These are phyloP conservation scores for Scaptomyza cyrtandrae DNA, from an alignment of 2,888 invertebrate genomes.

Conservation along the genomic window DNA sequence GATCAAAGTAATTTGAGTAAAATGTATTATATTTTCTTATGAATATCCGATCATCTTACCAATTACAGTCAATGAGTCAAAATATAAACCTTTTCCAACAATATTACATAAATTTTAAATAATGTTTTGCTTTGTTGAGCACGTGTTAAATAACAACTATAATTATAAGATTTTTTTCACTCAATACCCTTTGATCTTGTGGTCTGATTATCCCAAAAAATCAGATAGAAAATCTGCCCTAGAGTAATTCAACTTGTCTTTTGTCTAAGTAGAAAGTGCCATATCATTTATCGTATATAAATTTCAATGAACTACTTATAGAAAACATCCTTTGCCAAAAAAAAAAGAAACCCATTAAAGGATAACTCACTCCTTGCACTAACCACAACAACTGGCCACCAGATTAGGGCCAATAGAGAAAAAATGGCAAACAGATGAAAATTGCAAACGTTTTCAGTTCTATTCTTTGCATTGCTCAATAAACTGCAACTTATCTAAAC, in stretches of 20 bases:
- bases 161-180: constrained; percentile 15
- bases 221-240: not conserved
- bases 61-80: not conserved
- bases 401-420: not conserved
- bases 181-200: constrained; percentile 10
- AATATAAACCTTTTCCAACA: not conserved
- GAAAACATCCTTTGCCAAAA: constrained; percentile 40
- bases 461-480: constrained; percentile 43
- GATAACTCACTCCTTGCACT: constrained; percentile 43
- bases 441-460: constrained; percentile 29
- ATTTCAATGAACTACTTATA: constrained; percentile 32
- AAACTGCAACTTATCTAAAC: constrained; percentile 49
- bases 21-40: not conserved
- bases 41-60: not conserved
- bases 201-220: constrained; percentile 25
- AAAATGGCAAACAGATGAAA: constrained; percentile 27
- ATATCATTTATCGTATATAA: constrained; percentile 38
- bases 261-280: constrained; percentile 41
- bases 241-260: too few relatives aligned
- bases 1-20: not conserved
- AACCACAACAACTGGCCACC: constrained; percentile 41
- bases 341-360: constrained; percentile 35
- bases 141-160: constrained; percentile 22
- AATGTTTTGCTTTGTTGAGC: not conserved
- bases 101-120: not conserved